phyloP scores from a whole-genome alignment of 2,888 invertebrate species.

The Germaria angustata region DNA sequence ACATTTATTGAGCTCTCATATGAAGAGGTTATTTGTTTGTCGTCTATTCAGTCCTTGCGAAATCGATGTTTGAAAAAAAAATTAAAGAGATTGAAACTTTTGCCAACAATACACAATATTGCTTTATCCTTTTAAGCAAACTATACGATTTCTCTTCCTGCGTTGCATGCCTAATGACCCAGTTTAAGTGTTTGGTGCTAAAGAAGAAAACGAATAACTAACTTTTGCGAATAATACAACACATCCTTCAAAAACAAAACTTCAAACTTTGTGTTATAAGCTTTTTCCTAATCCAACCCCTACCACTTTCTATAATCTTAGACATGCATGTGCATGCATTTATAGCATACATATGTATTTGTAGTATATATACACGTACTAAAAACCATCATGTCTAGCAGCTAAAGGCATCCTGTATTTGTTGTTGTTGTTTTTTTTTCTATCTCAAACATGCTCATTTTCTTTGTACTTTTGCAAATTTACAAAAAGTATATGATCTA shows the following conservation, averaged over 20 bases:
- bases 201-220: conserved; percentile 36
- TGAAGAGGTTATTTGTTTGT: too few relatives aligned
- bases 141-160: too few relatives aligned
- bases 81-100: not conserved
- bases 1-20: too few relatives aligned
- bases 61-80: not conserved
- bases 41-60: too few relatives aligned
- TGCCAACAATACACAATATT: not conserved
- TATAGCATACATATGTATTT: not conserved
- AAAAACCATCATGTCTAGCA: conserved; percentile 59
- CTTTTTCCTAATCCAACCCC: not conserved
- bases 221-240: conserved; percentile 2
- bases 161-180: conserved; percentile 55
- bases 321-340: not conserved
- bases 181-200: conserved; percentile 31
- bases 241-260: conserved; percentile 58
- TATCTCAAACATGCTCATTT: conserved; percentile 12
- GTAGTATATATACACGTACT: conserved; percentile 49
- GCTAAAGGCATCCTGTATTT: conserved; percentile 42
- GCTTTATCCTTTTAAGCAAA: not conserved
- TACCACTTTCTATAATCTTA: not conserved
- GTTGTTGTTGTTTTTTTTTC: not conserved
- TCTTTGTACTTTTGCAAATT: conserved; percentile 3
- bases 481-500: not conserved
- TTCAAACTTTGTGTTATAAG: conserved; percentile 49